Conservation (phyloP, 2,888 invertebrate genomes). For the Acanthococcus lagerstroemiae region DNA sequence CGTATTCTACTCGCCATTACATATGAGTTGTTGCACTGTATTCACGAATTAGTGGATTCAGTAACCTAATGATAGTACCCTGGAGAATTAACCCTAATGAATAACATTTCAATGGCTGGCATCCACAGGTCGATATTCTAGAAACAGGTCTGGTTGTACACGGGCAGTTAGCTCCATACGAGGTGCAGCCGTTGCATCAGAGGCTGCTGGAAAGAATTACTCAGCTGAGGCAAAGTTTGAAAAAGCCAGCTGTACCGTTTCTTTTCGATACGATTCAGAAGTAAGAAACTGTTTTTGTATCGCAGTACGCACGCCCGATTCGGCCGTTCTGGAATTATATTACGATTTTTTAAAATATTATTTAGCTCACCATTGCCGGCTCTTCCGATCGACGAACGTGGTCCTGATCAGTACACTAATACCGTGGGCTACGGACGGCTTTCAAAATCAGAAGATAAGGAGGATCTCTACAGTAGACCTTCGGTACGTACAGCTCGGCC, state of each 20-base stretch:
- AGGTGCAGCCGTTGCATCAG: slow-evolving; percentile 84
- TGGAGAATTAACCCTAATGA: too few species aligned
- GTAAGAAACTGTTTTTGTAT: slow-evolving; percentile 31
- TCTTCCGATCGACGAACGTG: slow-evolving; percentile 58
- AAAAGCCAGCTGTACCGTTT: slow-evolving; percentile 33
- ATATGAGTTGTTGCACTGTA: too few species aligned
- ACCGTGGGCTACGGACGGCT: slow-evolving; percentile 46
- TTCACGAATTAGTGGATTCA: too few species aligned
- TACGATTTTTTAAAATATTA: too few species aligned
- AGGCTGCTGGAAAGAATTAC: slow-evolving; percentile 78
- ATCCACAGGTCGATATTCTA: slow-evolving; percentile 46
- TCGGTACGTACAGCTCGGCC: slow-evolving; percentile 43
- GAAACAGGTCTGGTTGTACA: slow-evolving; percentile 77
- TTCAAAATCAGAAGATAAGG: slow-evolving; percentile 46
- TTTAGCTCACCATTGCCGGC: slow-evolving; percentile 70
- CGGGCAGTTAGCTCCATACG: slow-evolving; percentile 71
- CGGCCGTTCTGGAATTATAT: too few species aligned
- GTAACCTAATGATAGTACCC: too few species aligned
- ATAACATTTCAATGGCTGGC: not conserved
- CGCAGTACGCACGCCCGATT: not conserved
- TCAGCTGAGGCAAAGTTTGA: slow-evolving; percentile 44
- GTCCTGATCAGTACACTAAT: slow-evolving; percentile 39
- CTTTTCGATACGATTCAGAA: slow-evolving; percentile 24
- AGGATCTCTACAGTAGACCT: slow-evolving; percentile 66
- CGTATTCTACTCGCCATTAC: too few species aligned